Conservation (phyloP, 37 sponge, comb jelly and placozoan species). For the Aphrocallistes beatrix region DNA sequence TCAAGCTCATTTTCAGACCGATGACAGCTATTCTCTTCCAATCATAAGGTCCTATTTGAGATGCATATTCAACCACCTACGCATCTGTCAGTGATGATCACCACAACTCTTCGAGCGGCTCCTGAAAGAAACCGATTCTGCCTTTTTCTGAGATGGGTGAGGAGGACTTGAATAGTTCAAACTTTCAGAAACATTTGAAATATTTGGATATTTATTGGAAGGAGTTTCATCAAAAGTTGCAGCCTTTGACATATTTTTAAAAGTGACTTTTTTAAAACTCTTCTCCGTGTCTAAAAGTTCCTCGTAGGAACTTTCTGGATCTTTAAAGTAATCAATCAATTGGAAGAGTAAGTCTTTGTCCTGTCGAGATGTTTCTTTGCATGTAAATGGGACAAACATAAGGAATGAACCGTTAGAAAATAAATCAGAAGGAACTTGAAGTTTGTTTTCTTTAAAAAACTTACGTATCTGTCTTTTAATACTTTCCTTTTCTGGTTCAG, state of each 20-base stretch:
- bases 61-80: neutral
- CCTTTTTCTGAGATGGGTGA: neutral
- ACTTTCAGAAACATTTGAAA: no score
- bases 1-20: neutral
- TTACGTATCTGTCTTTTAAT: neutral
- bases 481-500: neutral
- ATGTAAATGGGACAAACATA: neutral
- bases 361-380: neutral
- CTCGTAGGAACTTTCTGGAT: neutral
- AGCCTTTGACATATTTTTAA: no score
- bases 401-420: neutral
- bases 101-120: neutral
- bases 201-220: no score
- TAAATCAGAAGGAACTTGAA: neutral
- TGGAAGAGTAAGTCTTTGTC: neutral
- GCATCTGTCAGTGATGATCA: neutral
- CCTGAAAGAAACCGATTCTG: neutral
- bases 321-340: neutral
- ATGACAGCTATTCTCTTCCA: neutral
- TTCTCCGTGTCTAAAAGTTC: neutral
- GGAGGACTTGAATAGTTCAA: neutral
- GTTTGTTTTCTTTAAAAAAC: neutral
- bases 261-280: neutral
- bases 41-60: neutral
- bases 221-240: no score